phyloP scores from a whole-genome alignment of 2,113 vertebrate species.

The Andinoacara biseriatus region DNA sequence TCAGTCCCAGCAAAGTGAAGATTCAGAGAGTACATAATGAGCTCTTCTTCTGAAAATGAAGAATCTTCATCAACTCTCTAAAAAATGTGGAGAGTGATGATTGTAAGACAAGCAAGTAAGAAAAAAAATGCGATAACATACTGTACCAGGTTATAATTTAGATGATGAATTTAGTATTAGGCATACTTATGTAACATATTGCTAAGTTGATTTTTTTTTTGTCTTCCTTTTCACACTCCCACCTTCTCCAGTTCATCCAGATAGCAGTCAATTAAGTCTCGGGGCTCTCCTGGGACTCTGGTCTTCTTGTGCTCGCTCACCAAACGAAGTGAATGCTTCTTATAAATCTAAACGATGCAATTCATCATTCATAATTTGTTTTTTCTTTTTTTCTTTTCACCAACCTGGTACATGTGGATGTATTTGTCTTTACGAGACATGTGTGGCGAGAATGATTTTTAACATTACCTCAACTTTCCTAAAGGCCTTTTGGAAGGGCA shows the following conservation, averaged over 20 bases:
- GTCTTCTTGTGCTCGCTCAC: slow-evolving; percentile 54
- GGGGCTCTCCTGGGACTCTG: slow-evolving; percentile 54
- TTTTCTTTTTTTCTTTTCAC: not conserved
- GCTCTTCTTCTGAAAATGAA: slow-evolving; percentile 48
- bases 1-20: slow-evolving; percentile 75
- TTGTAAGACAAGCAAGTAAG: not conserved
- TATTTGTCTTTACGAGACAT: not conserved
- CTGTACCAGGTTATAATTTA: too few species aligned
- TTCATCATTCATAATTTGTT: not conserved
- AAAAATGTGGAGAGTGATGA: not conserved
- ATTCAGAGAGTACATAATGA: slow-evolving; percentile 51
- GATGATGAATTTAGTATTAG: not conserved
- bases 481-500: slow-evolving; percentile 53
- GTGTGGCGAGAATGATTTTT: not conserved
- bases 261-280: slow-evolving; percentile 71
- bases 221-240: not conserved
- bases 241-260: slow-evolving; percentile 67
- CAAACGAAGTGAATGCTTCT: not conserved
- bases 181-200: not conserved
- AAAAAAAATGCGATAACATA: not conserved
- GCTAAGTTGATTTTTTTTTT: not conserved
- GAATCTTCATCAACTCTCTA: slow-evolving; percentile 17
- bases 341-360: not conserved
- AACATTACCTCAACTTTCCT: slow-evolving; percentile 31
- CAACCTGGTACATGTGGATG: not conserved